These are phyloP conservation scores for Neofelis nebulosa DNA, from an alignment of 2,113 vertebrate genomes.

Conservation along the genomic window DNA sequence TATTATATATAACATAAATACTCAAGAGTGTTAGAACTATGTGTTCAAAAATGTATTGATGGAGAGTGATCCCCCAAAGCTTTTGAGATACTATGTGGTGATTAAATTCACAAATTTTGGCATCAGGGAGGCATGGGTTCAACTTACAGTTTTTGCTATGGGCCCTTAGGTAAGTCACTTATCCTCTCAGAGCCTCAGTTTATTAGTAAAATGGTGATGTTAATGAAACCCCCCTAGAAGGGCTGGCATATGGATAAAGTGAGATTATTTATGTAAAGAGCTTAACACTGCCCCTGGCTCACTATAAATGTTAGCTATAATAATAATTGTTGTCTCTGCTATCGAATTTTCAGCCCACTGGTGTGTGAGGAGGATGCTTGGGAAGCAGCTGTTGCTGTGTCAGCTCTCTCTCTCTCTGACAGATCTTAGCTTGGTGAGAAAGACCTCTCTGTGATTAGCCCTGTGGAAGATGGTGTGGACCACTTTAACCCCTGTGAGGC, in stretches of 20 bases:
- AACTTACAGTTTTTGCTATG: slow-evolving; percentile 30
- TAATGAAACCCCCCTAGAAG: neutral
- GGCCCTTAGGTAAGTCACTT: neutral
- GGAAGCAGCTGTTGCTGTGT: neutral
- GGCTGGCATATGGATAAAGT: neutral
- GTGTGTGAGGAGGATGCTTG: neutral
- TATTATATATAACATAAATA: slow-evolving; percentile 21
- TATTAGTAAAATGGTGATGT: neutral
- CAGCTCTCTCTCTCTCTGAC: neutral
- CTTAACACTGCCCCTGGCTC: neutral
- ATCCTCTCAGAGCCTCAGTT: neutral
- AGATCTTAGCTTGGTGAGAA: neutral
- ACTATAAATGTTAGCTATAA: neutral
- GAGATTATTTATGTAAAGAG: slow-evolving; percentile 2
- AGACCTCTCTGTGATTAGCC: too few relatives aligned
- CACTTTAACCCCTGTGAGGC: neutral
- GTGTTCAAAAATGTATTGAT: neutral
- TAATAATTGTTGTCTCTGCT: neutral
- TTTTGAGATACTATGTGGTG: neutral
- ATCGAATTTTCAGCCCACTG: neutral
- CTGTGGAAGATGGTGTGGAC: neutral
- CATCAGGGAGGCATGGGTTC: neutral
- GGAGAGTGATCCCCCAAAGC: neutral
- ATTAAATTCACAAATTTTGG: slow-evolving; percentile 1
- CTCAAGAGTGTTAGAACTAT: neutral